A percentile compares a stretch with the other conserved stretches of the same genome.
Conservation (phyloP, 2,888 invertebrate genomes). For the Tryphoninae sp. region DNA sequence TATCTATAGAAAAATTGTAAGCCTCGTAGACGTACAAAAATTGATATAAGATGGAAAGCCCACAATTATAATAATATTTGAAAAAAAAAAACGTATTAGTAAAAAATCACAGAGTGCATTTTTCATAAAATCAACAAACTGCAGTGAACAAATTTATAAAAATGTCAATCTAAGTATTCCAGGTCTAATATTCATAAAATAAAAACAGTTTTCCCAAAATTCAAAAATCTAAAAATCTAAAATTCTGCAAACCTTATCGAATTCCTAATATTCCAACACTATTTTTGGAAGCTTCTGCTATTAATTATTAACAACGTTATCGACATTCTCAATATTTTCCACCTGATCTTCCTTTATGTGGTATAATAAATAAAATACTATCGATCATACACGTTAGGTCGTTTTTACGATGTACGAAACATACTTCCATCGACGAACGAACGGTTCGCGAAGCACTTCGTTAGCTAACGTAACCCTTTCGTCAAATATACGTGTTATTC, state of each 20-base stretch:
- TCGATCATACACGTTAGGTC: slow-evolving; percentile 42
- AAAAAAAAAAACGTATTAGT: background rate
- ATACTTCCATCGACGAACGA: slow-evolving; percentile 21
- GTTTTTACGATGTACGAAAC: slow-evolving; percentile 18
- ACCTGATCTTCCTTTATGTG: slow-evolving; percentile 51
- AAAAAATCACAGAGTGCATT: background rate
- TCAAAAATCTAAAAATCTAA: no score
- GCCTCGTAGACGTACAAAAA: no score
- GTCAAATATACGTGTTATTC: slow-evolving; percentile 66
- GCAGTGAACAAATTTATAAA: background rate
- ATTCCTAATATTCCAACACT: no score
- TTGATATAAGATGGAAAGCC: background rate
- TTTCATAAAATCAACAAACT: background rate
- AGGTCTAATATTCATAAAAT: background rate
- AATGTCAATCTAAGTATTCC: background rate
- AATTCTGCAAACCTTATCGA: no score
- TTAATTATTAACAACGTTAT: background rate
- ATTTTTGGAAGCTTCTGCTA: background rate
- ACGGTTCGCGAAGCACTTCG: slow-evolving; percentile 50
- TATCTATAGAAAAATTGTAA: no score
- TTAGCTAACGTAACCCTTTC: slow-evolving; percentile 63
- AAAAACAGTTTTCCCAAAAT: no score
- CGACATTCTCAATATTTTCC: slow-evolving; percentile 46
- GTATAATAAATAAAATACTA: slow-evolving; percentile 21
- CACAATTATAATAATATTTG: background rate